Evolutionary conservation across 2,113 vertebrate species (phyloP), one percentile per base, ranked within the genome.

Genomic region (Gymnocephalus cernua): DNA sequence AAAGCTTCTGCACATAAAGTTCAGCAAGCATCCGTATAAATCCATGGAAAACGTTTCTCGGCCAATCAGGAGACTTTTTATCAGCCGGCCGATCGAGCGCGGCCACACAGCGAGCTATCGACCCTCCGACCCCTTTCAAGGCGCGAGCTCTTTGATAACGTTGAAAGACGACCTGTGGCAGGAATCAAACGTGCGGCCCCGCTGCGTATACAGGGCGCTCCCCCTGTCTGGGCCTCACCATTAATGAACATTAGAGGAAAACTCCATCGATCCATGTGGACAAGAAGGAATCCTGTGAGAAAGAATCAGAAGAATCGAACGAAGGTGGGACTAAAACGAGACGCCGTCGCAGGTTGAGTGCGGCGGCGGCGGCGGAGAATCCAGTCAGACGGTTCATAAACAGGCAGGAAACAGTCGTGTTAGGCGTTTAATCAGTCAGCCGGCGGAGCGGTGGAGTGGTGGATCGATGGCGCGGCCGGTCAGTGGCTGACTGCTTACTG

Each of bases 171-270:
- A 74, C 79, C 88, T 19, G 64, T 18, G 14, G 83, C 14, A 54
- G 80, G 79, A 76, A 87, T 89, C 86, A 90, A 90, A 92, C 88
- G 73, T 13, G 56, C 41, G 25, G 69, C 88, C 88, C 69, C 7
- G 78, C 90, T 86, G 87, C 3, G 68, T 62, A 38, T 62, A 38
- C 74, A 18, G 47, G 74, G 61, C 21, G 13, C 73, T 27, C 68
- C 35, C 23, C 29, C 47, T 7, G 50, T 29, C 79, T 80, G 61
- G 44, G 71, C 74, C 51, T 69, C 66, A 3, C 71, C 65, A 62
- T 77, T 72, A 69, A 45, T 78, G 72, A 86, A 68, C 79, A 86
- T 88, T 82, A 83, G n/a, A 75, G 56, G 44, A 84, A 84, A 57
- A 19, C 56, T 10, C 2, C 50, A 80, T 85, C 45, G 80, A 79